Evolutionary conservation across 1,140 invertebrate species (phyloP), one percentile per base, ranked within the genome.

Genomic region (Drosophila sucinea): DNA sequence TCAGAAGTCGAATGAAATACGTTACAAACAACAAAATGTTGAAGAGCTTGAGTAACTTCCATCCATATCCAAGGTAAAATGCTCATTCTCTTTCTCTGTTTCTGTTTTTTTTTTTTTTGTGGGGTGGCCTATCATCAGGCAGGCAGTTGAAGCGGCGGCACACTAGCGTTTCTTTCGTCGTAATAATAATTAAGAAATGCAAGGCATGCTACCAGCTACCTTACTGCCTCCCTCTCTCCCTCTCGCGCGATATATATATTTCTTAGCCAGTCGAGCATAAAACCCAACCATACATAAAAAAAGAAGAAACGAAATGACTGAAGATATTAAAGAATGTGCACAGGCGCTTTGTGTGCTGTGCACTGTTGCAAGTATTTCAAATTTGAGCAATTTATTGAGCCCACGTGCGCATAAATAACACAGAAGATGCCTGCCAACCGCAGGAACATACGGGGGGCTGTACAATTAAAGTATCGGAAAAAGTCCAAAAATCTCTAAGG

Each of bases 161-260:
- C 35, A 38, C 35, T 11, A 17, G 23, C 25, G 23, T 38, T 25
- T 60, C 67, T 71, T 58, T 70, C 71, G 73, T 71, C 54, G 76
- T 70, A 79, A 79, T 78, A 78, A 82, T 79, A 89, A 84, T 89
- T 89, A 89, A 84, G 77, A 89, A 89, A 89, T 89, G 84, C 77
- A 83, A 68, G 56, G 77, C 82, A 85, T 81, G 68, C 77, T 70
- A 17, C 17, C 17, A 17, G 17, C 17, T 17, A 17, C 17, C 17
- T 17, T 17, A 17, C 17, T 17, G 0, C 33, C 33, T 11, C 11
- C 10, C 35, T 10, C 11, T 38, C 35, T 11, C 35, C 11, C 10
- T 8, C 35, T 38, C 35, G 68, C 33, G 57, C 57, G 23, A 56
- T 67, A 72, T 44, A 47, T 64, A 40, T 66, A 51, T 70, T 70